Conservation (phyloP, 2,113 vertebrate genomes). For the Narcine bancroftii region DNA sequence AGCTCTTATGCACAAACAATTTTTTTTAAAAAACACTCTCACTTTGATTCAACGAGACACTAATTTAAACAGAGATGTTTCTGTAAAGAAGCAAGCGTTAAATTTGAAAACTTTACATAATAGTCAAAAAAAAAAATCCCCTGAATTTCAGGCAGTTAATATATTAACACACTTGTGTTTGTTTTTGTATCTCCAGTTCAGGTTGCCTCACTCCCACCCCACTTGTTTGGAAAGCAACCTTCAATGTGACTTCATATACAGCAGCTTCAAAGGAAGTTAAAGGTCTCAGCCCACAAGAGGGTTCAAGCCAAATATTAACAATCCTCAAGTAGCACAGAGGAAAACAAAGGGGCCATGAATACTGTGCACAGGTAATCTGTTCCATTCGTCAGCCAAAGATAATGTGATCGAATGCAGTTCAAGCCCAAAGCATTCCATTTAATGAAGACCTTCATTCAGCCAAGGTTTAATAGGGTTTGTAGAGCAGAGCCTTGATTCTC, state of each 20-base stretch:
- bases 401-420: background rate
- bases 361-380: background rate
- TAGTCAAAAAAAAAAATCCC: background rate
- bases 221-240: background rate
- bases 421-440: background rate
- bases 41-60: background rate
- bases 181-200: background rate
- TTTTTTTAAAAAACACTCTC: background rate
- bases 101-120: constrained; percentile 8
- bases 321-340: background rate
- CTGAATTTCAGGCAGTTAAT: constrained; percentile 33
- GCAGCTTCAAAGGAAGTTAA: constrained; percentile 17
- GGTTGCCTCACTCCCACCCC: background rate
- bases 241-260: background rate
- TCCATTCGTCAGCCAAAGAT: background rate
- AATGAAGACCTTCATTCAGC: background rate
- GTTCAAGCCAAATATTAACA: background rate
- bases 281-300: background rate
- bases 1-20: background rate
- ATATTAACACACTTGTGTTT: background rate
- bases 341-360: background rate
- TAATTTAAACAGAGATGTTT: background rate
- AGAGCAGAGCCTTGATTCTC: background rate
- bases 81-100: background rate
- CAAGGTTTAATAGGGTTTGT: background rate